These are phyloP conservation scores for Perizoma flavofasciatum DNA, from an alignment of 2,888 invertebrate species.

Conservation along the genomic window DNA sequence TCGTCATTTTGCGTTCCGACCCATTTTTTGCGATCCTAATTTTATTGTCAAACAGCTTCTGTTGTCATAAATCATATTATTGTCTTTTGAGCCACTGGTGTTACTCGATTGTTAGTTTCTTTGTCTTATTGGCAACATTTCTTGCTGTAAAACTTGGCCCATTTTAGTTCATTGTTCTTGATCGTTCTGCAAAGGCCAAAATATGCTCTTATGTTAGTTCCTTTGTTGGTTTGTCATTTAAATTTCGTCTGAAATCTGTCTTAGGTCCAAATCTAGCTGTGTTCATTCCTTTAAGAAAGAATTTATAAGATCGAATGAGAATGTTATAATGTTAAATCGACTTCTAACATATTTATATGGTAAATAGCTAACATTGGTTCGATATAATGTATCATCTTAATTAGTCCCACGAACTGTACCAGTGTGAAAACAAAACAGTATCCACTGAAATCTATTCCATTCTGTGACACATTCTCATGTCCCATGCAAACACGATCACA, in stretches of 20 bases:
- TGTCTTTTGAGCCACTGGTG: conserved; percentile 73
- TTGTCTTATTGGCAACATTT: conserved; percentile 62
- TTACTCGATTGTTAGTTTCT: conserved; percentile 66
- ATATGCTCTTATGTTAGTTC: conserved; percentile 21
- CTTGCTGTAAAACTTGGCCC: conserved; percentile 58
- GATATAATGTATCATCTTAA: too few relatives aligned
- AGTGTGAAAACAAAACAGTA: too few relatives aligned
- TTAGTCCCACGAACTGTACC: too few relatives aligned
- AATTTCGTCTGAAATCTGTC: conserved; percentile 9
- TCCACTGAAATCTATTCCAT: conserved; percentile 3
- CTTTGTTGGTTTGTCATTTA: conserved; percentile 17
- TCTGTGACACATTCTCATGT: conserved; percentile 11
- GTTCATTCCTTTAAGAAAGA: background rate
- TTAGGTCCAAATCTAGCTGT: background rate
- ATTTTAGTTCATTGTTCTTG: conserved; percentile 53
- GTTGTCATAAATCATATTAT: conserved; percentile 69
- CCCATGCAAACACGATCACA: conserved; percentile 19
- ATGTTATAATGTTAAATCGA: too few relatives aligned
- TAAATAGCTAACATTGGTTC: too few relatives aligned
- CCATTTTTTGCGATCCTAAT: conserved; percentile 52
- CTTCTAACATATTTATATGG: too few relatives aligned
- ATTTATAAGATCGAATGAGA: too few relatives aligned
- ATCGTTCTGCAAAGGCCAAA: conserved; percentile 45
- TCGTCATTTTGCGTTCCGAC: conserved; percentile 38
- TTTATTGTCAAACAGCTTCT: conserved; percentile 65